A percentile compares a stretch with the other conserved stretches of the same genome.
Evolutionary conservation across 2,797 vertebrate genomes (phyloP).

Genomic region (Semaprochilodus insignis): DNA sequence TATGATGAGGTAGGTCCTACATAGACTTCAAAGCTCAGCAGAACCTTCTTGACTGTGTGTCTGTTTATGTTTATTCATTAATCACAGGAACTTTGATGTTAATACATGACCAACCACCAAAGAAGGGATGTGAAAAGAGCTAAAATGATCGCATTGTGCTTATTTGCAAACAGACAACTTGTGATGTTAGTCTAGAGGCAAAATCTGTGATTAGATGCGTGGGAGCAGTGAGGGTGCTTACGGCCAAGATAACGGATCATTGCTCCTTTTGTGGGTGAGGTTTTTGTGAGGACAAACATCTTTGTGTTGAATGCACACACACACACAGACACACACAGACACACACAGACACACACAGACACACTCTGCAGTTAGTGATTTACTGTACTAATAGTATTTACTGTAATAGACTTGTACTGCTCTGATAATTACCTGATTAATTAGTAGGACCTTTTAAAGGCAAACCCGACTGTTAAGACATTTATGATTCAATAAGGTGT

Average conservation of each 20-base stretch:
- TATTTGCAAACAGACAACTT: slow-evolving; percentile 9
- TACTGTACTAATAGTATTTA: no score
- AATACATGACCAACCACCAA: not conserved
- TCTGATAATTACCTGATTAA: no score
- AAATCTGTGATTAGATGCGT: not conserved
- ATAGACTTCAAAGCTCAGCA: not conserved
- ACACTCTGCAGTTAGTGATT: no score
- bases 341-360: no score
- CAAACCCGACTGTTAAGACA: no score
- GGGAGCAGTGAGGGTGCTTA: slow-evolving; percentile 9
- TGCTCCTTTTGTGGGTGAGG: not conserved
- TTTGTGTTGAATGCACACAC: no score
- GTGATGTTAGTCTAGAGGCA: slow-evolving; percentile 9
- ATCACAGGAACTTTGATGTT: no score
- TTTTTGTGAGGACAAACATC: not conserved
- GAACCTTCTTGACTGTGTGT: not conserved
- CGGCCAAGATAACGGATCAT: not conserved
- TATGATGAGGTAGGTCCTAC: not conserved
- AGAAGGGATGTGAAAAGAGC: not conserved
- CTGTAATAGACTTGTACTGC: no score
- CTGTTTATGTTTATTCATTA: not conserved
- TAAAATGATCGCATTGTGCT: slow-evolving; percentile 16
- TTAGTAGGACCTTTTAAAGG: no score
- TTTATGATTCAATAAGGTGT: no score
- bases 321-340: no score